Evolutionary conservation across 2,113 vertebrate genomes (phyloP).

Genomic region (Delphinus delphis): DNA sequence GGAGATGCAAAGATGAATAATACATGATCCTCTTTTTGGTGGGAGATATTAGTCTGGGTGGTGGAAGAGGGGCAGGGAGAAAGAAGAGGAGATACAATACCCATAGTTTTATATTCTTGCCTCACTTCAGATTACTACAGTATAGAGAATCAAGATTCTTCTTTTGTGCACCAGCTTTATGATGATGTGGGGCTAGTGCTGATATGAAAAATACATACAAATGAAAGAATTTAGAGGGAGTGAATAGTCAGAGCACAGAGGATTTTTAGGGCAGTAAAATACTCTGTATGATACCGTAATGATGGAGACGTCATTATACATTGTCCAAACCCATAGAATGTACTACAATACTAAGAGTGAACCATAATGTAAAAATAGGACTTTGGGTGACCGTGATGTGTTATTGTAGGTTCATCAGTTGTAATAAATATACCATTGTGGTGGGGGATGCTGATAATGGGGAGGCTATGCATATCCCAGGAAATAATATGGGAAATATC

Average conservation of each 20-base stretch:
- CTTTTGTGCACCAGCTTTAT: not conserved
- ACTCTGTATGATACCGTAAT: not conserved
- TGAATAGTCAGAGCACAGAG: not conserved
- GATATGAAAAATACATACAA: not conserved
- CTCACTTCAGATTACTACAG: not conserved
- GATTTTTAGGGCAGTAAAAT: not conserved
- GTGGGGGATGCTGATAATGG: not conserved
- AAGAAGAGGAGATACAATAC: not conserved
- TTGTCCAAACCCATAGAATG: not conserved
- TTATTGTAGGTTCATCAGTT: not conserved
- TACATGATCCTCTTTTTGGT: not conserved
- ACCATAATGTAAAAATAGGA: not conserved
- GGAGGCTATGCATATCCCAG: not conserved
- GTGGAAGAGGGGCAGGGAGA: not conserved
- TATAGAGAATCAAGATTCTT: not conserved
- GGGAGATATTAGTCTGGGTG: not conserved
- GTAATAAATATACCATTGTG: not conserved
- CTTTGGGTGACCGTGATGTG: not conserved
- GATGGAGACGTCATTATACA: not conserved
- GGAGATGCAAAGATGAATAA: not conserved
- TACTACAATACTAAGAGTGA: not conserved
- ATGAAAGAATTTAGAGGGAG: not conserved
- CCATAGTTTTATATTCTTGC: not conserved
- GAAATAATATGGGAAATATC: not conserved
- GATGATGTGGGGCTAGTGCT: not conserved